Evolutionary conservation across 2,113 vertebrate genomes (phyloP).

Genomic region (Sitta europaea): DNA sequence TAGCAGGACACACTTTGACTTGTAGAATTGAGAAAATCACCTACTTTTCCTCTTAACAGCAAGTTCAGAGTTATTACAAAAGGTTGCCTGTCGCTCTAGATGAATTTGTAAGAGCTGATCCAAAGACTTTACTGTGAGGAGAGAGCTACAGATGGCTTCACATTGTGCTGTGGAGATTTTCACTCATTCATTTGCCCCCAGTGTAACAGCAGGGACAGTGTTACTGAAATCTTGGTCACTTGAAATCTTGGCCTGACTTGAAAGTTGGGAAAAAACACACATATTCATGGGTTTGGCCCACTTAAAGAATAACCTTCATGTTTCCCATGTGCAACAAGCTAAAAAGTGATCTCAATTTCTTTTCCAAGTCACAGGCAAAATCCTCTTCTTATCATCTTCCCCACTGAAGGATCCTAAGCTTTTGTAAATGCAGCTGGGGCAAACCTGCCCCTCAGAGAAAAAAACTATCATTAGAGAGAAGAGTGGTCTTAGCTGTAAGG

Average conservation of each 20-base stretch:
- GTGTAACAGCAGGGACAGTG: not conserved
- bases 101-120: not conserved
- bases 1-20: not conserved
- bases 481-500: not conserved
- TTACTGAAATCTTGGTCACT: not conserved
- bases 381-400: not conserved
- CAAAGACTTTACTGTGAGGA: not conserved
- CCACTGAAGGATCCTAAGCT: not conserved
- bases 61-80: not conserved
- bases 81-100: not conserved
- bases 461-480: not conserved
- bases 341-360: not conserved
- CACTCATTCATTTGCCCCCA: not conserved
- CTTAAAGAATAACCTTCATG: not conserved
- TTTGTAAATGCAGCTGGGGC: not conserved
- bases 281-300: not conserved
- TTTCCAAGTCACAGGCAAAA: not conserved
- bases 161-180: not conserved
- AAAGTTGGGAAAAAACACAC: not conserved
- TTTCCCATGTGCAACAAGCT: not conserved
- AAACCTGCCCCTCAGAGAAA: not conserved
- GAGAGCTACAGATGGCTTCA: not conserved
- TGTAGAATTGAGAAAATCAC: not conserved
- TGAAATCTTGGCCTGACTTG: not conserved
- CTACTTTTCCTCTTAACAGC: not conserved